Percentiles rank a stretch among this genome's conserved stretches.
These are phyloP conservation scores for Dynastes maya DNA, from an alignment of 2,888 invertebrate genomes.

Conservation along the genomic window DNA sequence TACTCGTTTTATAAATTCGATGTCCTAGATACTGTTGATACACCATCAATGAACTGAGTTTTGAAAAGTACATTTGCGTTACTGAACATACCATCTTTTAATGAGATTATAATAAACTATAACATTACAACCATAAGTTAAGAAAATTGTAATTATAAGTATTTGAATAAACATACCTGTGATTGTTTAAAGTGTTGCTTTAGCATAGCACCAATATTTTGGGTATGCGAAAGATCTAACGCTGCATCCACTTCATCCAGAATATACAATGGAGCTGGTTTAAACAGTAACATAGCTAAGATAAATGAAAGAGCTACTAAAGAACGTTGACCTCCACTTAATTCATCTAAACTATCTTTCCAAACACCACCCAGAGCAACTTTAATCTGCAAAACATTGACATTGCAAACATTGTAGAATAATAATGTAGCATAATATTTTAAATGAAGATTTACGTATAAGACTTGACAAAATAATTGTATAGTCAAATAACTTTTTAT, in stretches of 20 bases:
- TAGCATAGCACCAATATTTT: constrained; percentile 98
- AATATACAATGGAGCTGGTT: constrained; percentile 98
- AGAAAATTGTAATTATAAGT: background rate
- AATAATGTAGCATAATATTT: too few relatives aligned
- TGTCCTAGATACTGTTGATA: constrained; percentile 87
- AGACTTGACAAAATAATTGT: too few relatives aligned
- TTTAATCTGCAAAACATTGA: constrained; percentile 73
- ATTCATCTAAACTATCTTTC: constrained; percentile 96
- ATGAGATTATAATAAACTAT: constrained; percentile 97
- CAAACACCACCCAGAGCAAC: constrained; percentile 94
- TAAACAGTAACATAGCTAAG: constrained; percentile 95
- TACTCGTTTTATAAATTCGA: constrained; percentile 60
- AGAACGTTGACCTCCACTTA: constrained; percentile 97
- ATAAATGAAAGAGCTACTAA: constrained; percentile 96
- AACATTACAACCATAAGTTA: constrained; percentile 63
- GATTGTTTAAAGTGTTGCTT: constrained; percentile 91
- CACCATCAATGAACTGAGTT: constrained; percentile 95
- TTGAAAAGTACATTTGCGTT: constrained; percentile 98
- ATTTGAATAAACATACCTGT: constrained; percentile 73
- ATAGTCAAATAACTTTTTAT: background rate
- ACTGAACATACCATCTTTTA: constrained; percentile 99
- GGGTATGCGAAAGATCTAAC: constrained; percentile 97
- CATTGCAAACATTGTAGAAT: background rate
- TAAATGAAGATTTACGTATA: too few relatives aligned
- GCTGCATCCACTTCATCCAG: constrained; percentile 99